Base-by-base conservation (phyloP, 2,113 vertebrate species). In the Mystacornis crossleyi region DNA sequence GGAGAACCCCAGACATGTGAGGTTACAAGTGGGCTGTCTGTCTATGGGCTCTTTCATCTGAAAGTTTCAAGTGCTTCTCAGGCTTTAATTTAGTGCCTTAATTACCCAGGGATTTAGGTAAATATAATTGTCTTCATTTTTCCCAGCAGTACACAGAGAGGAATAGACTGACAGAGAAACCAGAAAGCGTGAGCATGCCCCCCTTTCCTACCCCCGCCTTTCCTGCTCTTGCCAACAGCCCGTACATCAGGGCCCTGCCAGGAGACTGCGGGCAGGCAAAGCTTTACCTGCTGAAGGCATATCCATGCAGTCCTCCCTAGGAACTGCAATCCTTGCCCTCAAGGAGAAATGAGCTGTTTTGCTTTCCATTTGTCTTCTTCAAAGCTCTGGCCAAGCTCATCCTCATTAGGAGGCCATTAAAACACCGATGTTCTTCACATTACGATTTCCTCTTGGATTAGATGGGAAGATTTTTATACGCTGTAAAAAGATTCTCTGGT, bases 371-470 rank as follows among this genome's bases (percentile, higher is more conserved):
- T 90, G 74, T 86, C 71, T 85, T 93, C 87, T 93, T 93, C 90
- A 96, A 92, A 96, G 90, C 55, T 74, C 85, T 91, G 83, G 85
- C 92, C 95, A 83, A 88, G 67, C 51, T 92, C 38, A 8, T 92
- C 80, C 60, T 95, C 79, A 80, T 96, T 96, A 96, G n/a, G 43
- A 92, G 79, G 55, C 72, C 84, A 64, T 95, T 93, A 91, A 83
- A 93, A 82, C 74, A 86, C 42, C 1, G 0, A 88, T 91, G 93
- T 88, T 96, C 90, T 86, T 81, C 90, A 64, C 82, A 67, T 83
- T 92, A 81, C 0, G 1, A 93, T 94, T 96, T 96, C 92, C 93
- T 93, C 82, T 94, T 96, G 93, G 88, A 90, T 83, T 74, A 94
- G 57, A 92, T 33, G 51, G 64, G 51, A 70, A 84, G 74, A 84